Conservation (phyloP, 2,113 vertebrate species). For the Xenotilapia longispinis region DNA sequence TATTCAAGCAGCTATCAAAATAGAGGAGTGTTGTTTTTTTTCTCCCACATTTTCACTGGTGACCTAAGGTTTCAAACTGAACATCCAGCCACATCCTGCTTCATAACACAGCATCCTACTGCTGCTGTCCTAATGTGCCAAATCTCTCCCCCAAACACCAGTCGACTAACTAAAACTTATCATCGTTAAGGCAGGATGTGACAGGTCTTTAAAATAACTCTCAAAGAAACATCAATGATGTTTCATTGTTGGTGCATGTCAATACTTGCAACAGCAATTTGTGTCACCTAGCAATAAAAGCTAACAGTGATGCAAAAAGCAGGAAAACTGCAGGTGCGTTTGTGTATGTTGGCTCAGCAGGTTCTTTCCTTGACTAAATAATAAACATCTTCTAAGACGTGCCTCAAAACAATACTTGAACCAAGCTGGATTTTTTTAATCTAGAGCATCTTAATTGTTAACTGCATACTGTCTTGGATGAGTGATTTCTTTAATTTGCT, state of each 20-base stretch:
- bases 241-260: neutral
- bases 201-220: neutral
- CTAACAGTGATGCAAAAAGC: neutral
- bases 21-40: neutral
- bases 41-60: neutral
- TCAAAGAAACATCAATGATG: neutral
- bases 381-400: neutral
- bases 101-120: neutral
- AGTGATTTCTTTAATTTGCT: neutral
- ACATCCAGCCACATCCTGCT: neutral
- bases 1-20: neutral
- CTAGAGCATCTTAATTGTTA: neutral
- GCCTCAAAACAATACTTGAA: neutral
- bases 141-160: neutral
- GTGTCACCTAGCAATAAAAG: neutral
- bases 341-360: neutral
- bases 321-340: neutral
- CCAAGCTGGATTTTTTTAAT: neutral
- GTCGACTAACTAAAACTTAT: neutral
- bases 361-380: neutral
- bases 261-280: neutral
- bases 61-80: neutral
- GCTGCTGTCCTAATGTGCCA: neutral
- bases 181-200: neutral
- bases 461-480: neutral